Base-by-base conservation (phyloP, 2,113 vertebrate species). In the Otis tarda region DNA sequence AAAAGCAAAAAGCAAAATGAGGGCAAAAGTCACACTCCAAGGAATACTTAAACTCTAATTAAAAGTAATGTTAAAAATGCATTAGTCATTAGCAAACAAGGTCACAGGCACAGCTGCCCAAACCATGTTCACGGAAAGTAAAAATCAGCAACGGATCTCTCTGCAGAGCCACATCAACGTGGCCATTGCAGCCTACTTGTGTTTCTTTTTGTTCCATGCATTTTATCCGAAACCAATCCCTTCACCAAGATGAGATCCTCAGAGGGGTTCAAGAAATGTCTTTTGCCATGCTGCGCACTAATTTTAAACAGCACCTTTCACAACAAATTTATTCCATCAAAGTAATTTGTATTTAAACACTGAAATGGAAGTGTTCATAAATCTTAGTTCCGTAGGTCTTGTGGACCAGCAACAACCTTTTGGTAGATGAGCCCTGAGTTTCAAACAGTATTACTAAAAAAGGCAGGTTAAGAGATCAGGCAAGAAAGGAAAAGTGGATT, bases 21-120 rank as follows among this genome's bases (percentile, higher is more conserved):
- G 83, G 82, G n/a, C 63, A 83, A 94, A 68, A 25, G 67, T 59
- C 75, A 92, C 67, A 74, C 50, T 63, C 71, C 59, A 37, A 88
- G 63, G 59, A 87, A 57, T 37, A 31, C 64, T 79, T 87, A 68
- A 86, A 33, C 69, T 83, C 94, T 93, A 96, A 97, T 92, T 95
- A 93, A 92, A 96, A 94, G 87, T 53, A 69, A 76, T 78, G 81
- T 93, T 96, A 95, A 96, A 97, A 93, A 95, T 50, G 31, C 84
- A 89, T 78, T 14, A 64, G 92, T 94, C 79, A 59, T 90, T 94
- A 94, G 45, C 82, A 90, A 82, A 64, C 80, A 95, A 90, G 85
- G 94, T 75, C 64, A 23, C 10, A 60, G 35, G 67, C 53, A 22
- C 49, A 68, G 87, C 79, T 50, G 64, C 57, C 86, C 78, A 70